phyloP scores from a whole-genome alignment of 2,797 vertebrate genomes.

The Poeciliopsis infans region DNA sequence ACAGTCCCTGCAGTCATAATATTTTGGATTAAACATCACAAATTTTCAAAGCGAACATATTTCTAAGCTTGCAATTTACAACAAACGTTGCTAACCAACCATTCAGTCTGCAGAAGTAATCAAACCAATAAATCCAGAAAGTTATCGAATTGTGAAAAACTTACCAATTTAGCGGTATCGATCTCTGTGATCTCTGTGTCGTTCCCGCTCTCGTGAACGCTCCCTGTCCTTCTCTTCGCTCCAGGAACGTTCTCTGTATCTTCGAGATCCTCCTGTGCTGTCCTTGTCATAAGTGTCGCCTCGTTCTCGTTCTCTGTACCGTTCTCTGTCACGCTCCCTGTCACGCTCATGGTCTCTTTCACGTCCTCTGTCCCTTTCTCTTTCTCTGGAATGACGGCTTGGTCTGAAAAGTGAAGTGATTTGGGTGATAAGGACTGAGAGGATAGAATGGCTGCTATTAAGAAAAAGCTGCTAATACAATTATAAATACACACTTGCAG shows the following conservation, averaged over 20 bases:
- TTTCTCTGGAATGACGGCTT: slow-evolving; percentile 64
- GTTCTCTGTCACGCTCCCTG: slow-evolving; percentile 76
- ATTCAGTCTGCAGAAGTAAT: background rate
- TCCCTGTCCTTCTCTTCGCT: slow-evolving; percentile 85
- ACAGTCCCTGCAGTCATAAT: background rate
- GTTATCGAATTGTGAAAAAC: slow-evolving; percentile 5
- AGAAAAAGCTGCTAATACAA: background rate
- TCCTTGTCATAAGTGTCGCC: slow-evolving; percentile 70
- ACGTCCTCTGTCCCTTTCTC: slow-evolving; percentile 79
- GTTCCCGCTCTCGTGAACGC: slow-evolving; percentile 84
- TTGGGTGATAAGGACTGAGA: background rate
- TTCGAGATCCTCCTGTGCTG: slow-evolving; percentile 55
- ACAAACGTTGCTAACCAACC: background rate
- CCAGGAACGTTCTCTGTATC: slow-evolving; percentile 72
- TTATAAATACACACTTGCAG: slow-evolving; percentile 67
- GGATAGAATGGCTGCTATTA: background rate
- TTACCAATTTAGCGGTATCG: slow-evolving; percentile 84
- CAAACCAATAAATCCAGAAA: background rate
- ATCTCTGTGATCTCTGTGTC: slow-evolving; percentile 76
- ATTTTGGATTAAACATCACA: background rate
- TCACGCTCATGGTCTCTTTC: slow-evolving; percentile 78
- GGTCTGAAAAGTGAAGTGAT: slow-evolving; percentile 73
- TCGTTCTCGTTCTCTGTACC: slow-evolving; percentile 77
- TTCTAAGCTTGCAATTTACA: background rate
- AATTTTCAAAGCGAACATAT: background rate